Conservation (phyloP, 2,797 vertebrate genomes). For the Coendou prehensilis region DNA sequence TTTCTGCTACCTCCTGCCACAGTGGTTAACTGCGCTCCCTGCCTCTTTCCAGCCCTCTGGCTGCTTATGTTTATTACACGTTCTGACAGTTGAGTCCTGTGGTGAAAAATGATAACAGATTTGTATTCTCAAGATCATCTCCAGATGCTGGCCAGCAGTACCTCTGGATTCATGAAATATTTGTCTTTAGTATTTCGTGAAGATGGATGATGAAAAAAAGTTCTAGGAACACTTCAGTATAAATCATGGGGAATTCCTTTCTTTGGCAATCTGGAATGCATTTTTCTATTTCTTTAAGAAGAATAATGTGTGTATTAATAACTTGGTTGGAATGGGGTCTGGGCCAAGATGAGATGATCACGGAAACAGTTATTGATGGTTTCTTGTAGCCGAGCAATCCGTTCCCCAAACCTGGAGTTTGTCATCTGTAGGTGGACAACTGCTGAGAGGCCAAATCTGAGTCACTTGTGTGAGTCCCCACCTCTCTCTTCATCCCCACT, state of each 20-base stretch:
- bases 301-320: slow-evolving; percentile 85
- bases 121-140: slow-evolving; percentile 84
- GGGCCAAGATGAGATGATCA: slow-evolving; percentile 79
- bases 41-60: slow-evolving; percentile 31
- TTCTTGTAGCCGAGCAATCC: slow-evolving; percentile 77
- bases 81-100: slow-evolving; percentile 74
- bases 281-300: slow-evolving; percentile 86
- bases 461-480: not conserved
- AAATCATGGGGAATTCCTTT: slow-evolving; percentile 83
- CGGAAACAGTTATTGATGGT: slow-evolving; percentile 79
- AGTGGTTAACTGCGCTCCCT: slow-evolving; percentile 29
- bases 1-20: slow-evolving; percentile 8
- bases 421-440: slow-evolving; percentile 71
- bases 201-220: slow-evolving; percentile 79
- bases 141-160: slow-evolving; percentile 85
- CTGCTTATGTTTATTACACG: slow-evolving; percentile 75
- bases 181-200: slow-evolving; percentile 83
- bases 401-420: slow-evolving; percentile 73
- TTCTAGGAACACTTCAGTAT: slow-evolving; percentile 79
- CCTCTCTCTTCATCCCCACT: not conserved
- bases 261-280: slow-evolving; percentile 85
- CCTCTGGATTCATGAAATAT: slow-evolving; percentile 85
- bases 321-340: slow-evolving; percentile 77
- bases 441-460: slow-evolving; percentile 54
- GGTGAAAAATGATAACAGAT: slow-evolving; percentile 85